Conservation (phyloP, 2,888 invertebrate species). For the Pteria penguin region DNA sequence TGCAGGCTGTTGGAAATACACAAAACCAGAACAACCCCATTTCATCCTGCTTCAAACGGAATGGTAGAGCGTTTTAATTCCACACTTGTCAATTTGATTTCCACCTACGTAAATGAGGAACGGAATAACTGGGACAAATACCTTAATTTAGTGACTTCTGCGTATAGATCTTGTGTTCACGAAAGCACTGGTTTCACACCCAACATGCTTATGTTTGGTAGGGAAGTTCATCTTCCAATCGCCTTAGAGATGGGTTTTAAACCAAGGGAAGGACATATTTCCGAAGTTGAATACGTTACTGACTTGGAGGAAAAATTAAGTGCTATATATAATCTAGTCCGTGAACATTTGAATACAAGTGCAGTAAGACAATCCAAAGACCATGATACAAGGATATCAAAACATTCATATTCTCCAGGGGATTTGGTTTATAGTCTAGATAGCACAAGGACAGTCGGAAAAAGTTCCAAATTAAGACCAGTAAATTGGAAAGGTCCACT, state of each 20-base stretch:
- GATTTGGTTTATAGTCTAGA: conserved; percentile 24
- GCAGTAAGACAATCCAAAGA: conserved; percentile 27
- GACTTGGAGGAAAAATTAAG: conserved; percentile 18
- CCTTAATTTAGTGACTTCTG: conserved; percentile 18
- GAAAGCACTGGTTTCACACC: conserved; percentile 32
- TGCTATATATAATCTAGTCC: conserved; percentile 7
- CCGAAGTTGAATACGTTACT: conserved; percentile 17
- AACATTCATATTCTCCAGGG: conserved; percentile 3
- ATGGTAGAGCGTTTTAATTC: conserved; percentile 23
- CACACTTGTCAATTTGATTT: conserved; percentile 18
- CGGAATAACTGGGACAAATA: conserved; percentile 26
- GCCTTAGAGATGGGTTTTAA: background rate
- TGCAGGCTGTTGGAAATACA: conserved; percentile 4
- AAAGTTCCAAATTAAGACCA: conserved; percentile 19
- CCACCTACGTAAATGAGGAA: conserved; percentile 15
- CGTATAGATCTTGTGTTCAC: conserved; percentile 23
- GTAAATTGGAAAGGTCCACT: conserved; percentile 29
- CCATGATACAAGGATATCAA: conserved; percentile 18
- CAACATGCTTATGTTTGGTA: conserved; percentile 28
- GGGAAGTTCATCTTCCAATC: conserved; percentile 22
- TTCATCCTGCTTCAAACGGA: conserved; percentile 12
- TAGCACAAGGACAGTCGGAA: conserved; percentile 14
- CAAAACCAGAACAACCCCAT: background rate
- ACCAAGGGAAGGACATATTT: background rate
- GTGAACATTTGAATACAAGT: background rate